Percentiles rank a stretch among this genome's conserved stretches.
Conservation (phyloP, 2,797 vertebrate species). For the Geotrypetes seraphini region DNA sequence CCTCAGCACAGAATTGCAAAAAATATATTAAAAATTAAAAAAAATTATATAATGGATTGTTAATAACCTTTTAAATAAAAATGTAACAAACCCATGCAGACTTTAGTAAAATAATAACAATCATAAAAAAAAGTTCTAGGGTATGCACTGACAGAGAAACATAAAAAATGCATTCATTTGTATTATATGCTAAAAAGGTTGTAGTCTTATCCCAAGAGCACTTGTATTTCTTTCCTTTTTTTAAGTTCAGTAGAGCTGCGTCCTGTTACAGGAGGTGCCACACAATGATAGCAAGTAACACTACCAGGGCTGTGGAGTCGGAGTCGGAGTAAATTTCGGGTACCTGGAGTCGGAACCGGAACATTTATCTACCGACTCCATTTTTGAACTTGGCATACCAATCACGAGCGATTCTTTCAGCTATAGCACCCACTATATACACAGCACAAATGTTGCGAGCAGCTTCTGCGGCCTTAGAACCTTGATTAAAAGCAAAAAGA, state of each 20-base stretch:
- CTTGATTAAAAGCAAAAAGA: too few relatives aligned
- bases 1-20: constrained; percentile 11
- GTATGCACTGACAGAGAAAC: constrained; percentile 43
- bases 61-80: constrained; percentile 12
- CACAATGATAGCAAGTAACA: not conserved
- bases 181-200: constrained; percentile 4
- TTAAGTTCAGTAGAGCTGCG: constrained; percentile 15
- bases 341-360: too few relatives aligned
- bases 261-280: constrained; percentile 7
- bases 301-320: too few relatives aligned
- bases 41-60: constrained; percentile 6
- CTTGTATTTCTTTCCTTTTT: not conserved
- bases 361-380: too few relatives aligned
- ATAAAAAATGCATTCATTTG: constrained; percentile 59
- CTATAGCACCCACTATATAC: too few relatives aligned
- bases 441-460: too few relatives aligned
- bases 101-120: too few relatives aligned
- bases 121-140: constrained; percentile 25
- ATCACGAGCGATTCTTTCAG: too few relatives aligned
- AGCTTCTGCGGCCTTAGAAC: too few relatives aligned
- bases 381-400: too few relatives aligned
- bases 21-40: constrained; percentile 5
- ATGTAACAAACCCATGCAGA: constrained; percentile 7
- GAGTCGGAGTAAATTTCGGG: too few relatives aligned
- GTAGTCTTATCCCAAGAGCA: constrained; percentile 1